Evolutionary conservation across 64 coral and sea anemone genomes (phyloP).

Genomic region (Pocillopora verrucosa): DNA sequence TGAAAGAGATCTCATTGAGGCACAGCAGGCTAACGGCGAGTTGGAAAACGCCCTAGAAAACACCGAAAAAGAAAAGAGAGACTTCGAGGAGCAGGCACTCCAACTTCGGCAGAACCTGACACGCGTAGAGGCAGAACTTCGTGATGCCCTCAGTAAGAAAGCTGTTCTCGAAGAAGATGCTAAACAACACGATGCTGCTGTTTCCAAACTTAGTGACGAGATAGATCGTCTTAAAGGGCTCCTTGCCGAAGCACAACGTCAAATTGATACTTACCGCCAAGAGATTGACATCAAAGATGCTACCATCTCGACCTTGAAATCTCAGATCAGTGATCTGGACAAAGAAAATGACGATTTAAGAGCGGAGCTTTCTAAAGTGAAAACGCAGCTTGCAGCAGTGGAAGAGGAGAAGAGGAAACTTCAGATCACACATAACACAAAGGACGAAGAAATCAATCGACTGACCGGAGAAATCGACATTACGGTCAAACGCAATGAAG

Average conservation of each 20-base stretch:
- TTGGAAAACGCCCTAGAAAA: constrained; percentile 68
- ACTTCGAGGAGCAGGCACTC: constrained; percentile 73
- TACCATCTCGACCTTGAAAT: constrained; percentile 66
- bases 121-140: constrained; percentile 68
- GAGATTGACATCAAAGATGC: constrained; percentile 76
- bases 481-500: constrained; percentile 67
- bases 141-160: constrained; percentile 64
- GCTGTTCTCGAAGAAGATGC: constrained; percentile 84
- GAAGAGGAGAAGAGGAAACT: constrained; percentile 77
- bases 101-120: constrained; percentile 61
- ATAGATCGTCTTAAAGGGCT: constrained; percentile 72
- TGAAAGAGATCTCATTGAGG: constrained; percentile 68
- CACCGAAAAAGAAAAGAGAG: constrained; percentile 76
- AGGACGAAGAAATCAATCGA: constrained; percentile 79
- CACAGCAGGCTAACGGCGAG: constrained; percentile 70
- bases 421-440: constrained; percentile 54
- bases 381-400: constrained; percentile 59
- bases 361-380: constrained; percentile 72
- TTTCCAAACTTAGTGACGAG: constrained; percentile 81
- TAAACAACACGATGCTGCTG: constrained; percentile 69
- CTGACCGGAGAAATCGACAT: constrained; percentile 73
- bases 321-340: constrained; percentile 61
- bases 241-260: constrained; percentile 73
- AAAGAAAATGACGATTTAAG: constrained; percentile 79
- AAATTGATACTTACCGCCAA: constrained; percentile 61